These are phyloP conservation scores for Aradus depressus DNA, from an alignment of 2,888 invertebrate genomes.

Conservation along the genomic window DNA sequence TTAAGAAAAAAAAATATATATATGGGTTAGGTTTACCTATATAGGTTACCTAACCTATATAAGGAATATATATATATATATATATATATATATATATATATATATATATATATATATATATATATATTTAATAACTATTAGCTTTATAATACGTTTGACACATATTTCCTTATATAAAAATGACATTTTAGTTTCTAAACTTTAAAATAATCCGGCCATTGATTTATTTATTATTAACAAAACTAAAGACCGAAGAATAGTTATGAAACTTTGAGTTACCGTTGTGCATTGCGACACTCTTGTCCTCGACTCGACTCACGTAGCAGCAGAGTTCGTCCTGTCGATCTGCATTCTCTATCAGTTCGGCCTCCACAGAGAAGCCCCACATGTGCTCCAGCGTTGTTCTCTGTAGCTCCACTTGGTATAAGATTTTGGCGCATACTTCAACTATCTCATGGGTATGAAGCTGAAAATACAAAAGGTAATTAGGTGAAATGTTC, in stretches of 20 bases:
- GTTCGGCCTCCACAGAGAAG: conserved; percentile 92
- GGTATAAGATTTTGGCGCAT: conserved; percentile 91
- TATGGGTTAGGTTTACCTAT: no score
- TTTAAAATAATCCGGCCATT: no score
- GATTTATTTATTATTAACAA: not conserved
- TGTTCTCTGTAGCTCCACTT: conserved; percentile 83
- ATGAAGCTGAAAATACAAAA: conserved; percentile 54
- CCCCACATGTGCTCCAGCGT: conserved; percentile 95
- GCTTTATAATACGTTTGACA: no score
- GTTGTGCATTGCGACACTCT: conserved; percentile 91
- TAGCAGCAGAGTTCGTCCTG: conserved; percentile 96
- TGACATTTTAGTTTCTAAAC: no score
- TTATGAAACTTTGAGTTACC: conserved; percentile 45
- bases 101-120: no score
- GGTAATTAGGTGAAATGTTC: conserved; percentile 7
- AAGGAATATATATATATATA: no score
- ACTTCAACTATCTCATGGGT: conserved; percentile 93
- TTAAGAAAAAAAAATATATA: no score
- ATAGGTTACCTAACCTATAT: no score
- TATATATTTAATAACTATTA: no score
- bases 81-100: no score
- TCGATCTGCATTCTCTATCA: conserved; percentile 89
- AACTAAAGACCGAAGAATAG: not conserved
- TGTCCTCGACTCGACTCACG: conserved; percentile 90
- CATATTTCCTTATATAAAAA: no score